These are phyloP conservation scores for Emberiza fucata DNA, from an alignment of 2,113 vertebrate genomes.

Conservation along the genomic window DNA sequence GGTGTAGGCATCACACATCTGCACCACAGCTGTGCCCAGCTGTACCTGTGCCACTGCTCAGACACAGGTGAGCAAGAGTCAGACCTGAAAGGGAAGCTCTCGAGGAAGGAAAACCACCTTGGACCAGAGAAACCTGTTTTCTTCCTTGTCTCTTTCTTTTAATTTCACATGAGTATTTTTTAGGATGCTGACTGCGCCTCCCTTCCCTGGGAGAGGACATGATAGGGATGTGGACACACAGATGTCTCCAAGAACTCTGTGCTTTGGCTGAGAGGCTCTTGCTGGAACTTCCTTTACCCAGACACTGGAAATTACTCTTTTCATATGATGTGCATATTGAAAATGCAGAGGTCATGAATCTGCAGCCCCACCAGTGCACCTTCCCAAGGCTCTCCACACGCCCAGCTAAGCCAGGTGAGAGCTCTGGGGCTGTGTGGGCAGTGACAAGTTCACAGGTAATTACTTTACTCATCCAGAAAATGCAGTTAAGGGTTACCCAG, in stretches of 20 bases:
- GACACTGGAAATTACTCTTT: not conserved
- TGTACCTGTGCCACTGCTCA: not conserved
- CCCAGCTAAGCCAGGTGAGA: not conserved
- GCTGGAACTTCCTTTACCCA: not conserved
- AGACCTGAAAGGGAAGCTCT: not conserved
- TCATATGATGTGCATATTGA: not conserved
- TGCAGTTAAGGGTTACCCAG: not conserved
- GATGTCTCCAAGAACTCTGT: not conserved
- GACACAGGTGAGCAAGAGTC: not conserved
- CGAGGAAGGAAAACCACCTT: not conserved
- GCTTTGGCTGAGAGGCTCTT: not conserved
- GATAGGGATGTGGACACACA: not conserved
- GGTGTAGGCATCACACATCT: not conserved
- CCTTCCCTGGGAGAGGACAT: not conserved
- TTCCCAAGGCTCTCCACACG: not conserved
- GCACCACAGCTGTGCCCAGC: not conserved
- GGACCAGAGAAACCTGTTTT: not conserved
- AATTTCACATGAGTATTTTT: not conserved
- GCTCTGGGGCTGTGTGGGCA: not conserved
- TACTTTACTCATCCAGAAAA: not conserved
- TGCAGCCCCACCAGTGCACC: not conserved
- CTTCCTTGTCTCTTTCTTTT: not conserved
- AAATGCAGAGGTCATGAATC: not conserved
- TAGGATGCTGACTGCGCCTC: not conserved
- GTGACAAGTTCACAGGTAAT: not conserved